Base-by-base conservation (phyloP, 2,113 vertebrate genomes). In the Pollachius pollachius region DNA sequence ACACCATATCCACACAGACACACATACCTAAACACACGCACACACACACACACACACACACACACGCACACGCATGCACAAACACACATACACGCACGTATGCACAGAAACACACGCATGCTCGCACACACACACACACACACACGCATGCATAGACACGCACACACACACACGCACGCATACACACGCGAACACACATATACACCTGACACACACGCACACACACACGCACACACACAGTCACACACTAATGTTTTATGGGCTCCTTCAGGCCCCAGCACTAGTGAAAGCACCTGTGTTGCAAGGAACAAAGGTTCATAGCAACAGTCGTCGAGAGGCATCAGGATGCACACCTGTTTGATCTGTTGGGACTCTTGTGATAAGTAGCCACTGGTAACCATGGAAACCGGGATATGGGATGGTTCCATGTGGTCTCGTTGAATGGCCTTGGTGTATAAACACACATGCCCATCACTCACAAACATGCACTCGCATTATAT, bases 341-440 rank as follows among this genome's bases (percentile, higher is more conserved):
- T 80, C 81, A 76, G 83, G 87, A 90, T 84, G 82, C 82, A 86
- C 89, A 90, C 89, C 89, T 89, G 89, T 90, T 89, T 90, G 87
- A 90, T 90, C 86, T 84, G 84, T 72, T 17, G 65, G 78, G 86
- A 87, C 87, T 85, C 85, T 89, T 78, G 84, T 87, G 85, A 89
- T 90, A 90, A 90, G 84, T 89, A 86, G 84, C 75, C 77, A 9
- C 66, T 23, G 2, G 88, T 89, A 80, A 82, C 84, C 85, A 89
- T 81, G 79, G 70, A 41, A 12, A 87, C 78, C 54, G 17, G 82
- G 78, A 79, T 85, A 88, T 83, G 81, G 83, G 87, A 89, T 83
- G 77, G 84, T 84, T 85, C 71, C 82, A 83, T 81, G 77, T 41
- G 65, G 86, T 15, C 79, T 81, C 70, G 76, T 69, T 87, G 85